Conservation (phyloP, 2,888 invertebrate genomes). For the Smittia sp. region DNA sequence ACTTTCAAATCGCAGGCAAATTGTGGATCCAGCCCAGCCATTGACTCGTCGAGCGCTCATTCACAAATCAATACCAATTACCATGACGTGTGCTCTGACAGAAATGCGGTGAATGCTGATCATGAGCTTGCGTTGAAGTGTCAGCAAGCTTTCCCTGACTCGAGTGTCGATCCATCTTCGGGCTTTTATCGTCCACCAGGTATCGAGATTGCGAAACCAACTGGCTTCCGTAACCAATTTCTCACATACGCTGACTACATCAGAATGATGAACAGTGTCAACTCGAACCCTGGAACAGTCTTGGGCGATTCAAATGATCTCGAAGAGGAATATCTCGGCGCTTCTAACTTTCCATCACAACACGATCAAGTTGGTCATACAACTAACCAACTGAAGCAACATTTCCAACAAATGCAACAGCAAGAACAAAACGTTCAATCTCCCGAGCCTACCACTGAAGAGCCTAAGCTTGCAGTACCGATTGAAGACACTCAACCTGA, state of each 20-base stretch:
- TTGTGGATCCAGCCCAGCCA: neutral
- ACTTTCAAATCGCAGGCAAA: slow-evolving; percentile 10
- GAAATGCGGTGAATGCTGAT: neutral
- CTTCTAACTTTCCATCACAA: neutral
- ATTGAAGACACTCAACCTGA: too few relatives aligned
- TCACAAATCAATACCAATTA: neutral
- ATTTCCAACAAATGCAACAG: neutral
- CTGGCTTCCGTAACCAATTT: neutral
- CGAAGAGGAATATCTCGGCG: neutral
- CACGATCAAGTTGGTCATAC: neutral
- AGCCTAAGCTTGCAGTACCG: neutral
- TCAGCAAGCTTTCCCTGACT: neutral
- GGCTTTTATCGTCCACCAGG: neutral
- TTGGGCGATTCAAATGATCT: neutral
- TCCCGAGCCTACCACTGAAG: neutral
- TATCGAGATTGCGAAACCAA: neutral
- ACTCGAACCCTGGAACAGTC: slow-evolving; percentile 14
- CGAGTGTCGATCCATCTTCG: neutral
- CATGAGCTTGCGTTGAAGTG: neutral
- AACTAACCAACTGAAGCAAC: neutral
- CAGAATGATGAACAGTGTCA: slow-evolving; percentile 15
- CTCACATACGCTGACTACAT: slow-evolving; percentile 35
- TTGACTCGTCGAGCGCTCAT: neutral
- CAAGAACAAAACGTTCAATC: neutral
- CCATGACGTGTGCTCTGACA: neutral